Evolutionary conservation across 2,797 vertebrate species (phyloP).

Genomic region (Tenualosa thibaudeaui): DNA sequence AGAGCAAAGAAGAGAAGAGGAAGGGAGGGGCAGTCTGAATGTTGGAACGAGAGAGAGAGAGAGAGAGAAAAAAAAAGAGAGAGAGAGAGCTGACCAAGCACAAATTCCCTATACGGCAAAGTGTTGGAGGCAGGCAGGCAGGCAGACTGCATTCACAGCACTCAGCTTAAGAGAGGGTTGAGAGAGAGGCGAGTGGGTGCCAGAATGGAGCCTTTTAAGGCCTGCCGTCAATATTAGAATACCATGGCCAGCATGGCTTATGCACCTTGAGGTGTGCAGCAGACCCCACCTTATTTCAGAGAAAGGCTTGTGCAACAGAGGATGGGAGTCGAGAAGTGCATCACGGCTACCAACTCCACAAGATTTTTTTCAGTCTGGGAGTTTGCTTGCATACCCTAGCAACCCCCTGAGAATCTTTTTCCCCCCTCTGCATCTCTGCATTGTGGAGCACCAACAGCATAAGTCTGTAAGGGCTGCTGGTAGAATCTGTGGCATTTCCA

Average conservation of each 20-base stretch:
- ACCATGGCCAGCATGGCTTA: slow-evolving; percentile 44
- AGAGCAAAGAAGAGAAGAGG: slow-evolving; percentile 41
- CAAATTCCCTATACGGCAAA: slow-evolving; percentile 49
- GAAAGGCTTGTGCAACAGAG: slow-evolving; percentile 6
- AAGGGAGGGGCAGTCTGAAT: not conserved
- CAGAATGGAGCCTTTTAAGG: slow-evolving; percentile 56
- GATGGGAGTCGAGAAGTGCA: not conserved
- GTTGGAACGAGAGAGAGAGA: slow-evolving; percentile 16
- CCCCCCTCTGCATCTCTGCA: not conserved
- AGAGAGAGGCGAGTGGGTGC: slow-evolving; percentile 28
- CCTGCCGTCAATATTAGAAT: slow-evolving; percentile 59
- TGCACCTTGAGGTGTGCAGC: slow-evolving; percentile 36
- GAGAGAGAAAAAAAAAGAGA: slow-evolving; percentile 11
- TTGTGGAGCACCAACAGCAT: not conserved
- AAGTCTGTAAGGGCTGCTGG: not conserved
- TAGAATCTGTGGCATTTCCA: not conserved
- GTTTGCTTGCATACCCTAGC: not conserved
- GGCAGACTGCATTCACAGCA: slow-evolving; percentile 45
- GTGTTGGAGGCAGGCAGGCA: slow-evolving; percentile 32
- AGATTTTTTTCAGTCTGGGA: not conserved
- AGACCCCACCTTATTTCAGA: slow-evolving; percentile 21
- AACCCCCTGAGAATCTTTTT: not conserved
- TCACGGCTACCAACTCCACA: not conserved
- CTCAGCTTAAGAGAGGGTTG: slow-evolving; percentile 50
- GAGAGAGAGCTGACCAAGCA: slow-evolving; percentile 48